Evolutionary conservation across 2,888 invertebrate species (phyloP).

Genomic region (Eupithecia pulchellata): DNA sequence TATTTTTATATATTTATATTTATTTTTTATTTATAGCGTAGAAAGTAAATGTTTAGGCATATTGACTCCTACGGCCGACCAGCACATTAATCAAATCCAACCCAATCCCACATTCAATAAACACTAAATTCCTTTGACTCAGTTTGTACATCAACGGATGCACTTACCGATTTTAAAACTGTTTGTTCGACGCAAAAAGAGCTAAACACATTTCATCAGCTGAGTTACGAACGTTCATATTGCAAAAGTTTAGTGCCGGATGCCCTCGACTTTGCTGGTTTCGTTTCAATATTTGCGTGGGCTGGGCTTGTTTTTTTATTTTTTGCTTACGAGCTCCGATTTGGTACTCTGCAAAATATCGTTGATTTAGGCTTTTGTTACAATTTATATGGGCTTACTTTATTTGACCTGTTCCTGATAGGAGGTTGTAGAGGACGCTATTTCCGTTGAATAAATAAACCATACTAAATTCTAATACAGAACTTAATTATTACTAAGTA

Average conservation of each 20-base stretch:
- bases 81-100: conserved; percentile 10
- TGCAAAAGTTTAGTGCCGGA: conserved; percentile 21
- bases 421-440: no score
- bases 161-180: conserved; percentile 29
- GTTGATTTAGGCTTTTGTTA: not conserved
- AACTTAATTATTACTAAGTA: no score
- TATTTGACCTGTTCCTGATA: no score
- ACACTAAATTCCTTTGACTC: conserved; percentile 20
- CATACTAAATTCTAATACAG: no score
- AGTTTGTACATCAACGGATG: conserved; percentile 29
- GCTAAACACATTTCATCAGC: conserved; percentile 15
- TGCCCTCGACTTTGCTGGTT: conserved; percentile 10
- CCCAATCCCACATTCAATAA: conserved; percentile 17
- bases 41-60: conserved; percentile 1
- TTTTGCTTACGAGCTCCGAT: not conserved
- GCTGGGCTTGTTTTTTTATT: not conserved
- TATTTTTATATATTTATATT: no score
- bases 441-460: no score
- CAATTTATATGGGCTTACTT: not conserved
- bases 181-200: conserved; percentile 24
- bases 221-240: conserved; percentile 28
- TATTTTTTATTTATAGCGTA: not conserved
- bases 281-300: not conserved
- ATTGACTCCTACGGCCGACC: not conserved
- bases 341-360: not conserved